Conservation (phyloP, 2,888 invertebrate genomes). For the Aspidapion aeneum region DNA sequence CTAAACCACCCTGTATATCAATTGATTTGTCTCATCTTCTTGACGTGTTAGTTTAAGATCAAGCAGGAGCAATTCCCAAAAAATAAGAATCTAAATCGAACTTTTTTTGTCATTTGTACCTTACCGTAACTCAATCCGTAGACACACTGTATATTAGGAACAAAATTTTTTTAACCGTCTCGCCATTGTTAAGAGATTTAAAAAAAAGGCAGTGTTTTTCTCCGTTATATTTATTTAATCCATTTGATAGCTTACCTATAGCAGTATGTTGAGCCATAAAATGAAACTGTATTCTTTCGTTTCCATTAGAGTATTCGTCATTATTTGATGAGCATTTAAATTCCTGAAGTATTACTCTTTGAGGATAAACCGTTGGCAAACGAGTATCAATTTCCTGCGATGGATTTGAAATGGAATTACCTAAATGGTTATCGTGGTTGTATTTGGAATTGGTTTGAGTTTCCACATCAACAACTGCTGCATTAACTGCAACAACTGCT, state of each 20-base stretch:
- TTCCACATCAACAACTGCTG: slow-evolving; percentile 25
- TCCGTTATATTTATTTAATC: too few relatives aligned
- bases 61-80: too few relatives aligned
- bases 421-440: slow-evolving; percentile 57
- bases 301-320: slow-evolving; percentile 42
- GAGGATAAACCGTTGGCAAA: slow-evolving; percentile 35
- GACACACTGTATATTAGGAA: too few relatives aligned
- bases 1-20: too few relatives aligned
- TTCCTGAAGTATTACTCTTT: slow-evolving; percentile 45
- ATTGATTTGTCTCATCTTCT: too few relatives aligned
- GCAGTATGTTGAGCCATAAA: slow-evolving; percentile 42
- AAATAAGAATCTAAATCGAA: too few relatives aligned
- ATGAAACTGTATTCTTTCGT: slow-evolving; percentile 42
- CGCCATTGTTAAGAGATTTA: too few relatives aligned
- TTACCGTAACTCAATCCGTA: too few relatives aligned
- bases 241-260: slow-evolving; percentile 40
- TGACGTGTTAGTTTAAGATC: too few relatives aligned
- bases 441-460: slow-evolving; percentile 53
- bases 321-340: slow-evolving; percentile 32
- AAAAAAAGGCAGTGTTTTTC: too few relatives aligned
- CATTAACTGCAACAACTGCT: slow-evolving; percentile 38
- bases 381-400: slow-evolving; percentile 34
- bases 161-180: too few relatives aligned
- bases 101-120: too few relatives aligned
- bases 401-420: slow-evolving; percentile 48